Percentiles rank a stretch among this genome's conserved stretches.
Evolutionary conservation across 2,888 invertebrate genomes (phyloP).

Genomic region (Caradrina kadenii): DNA sequence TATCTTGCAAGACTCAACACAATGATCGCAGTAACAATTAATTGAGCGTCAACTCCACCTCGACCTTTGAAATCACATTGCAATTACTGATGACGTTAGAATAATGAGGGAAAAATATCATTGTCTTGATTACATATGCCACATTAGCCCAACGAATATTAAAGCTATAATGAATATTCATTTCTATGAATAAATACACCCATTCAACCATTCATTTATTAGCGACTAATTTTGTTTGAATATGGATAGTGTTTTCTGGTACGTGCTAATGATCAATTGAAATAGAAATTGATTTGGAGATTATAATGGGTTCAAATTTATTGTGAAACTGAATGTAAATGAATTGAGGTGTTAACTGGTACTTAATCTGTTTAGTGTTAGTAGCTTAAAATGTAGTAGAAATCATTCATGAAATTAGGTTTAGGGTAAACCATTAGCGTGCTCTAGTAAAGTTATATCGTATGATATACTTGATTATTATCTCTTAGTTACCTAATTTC

Average conservation of each 20-base stretch:
- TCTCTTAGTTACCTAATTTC: too few relatives aligned
- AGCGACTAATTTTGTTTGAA: slow-evolving; percentile 37
- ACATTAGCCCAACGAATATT: slow-evolving; percentile 19
- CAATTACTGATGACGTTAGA: slow-evolving; percentile 48
- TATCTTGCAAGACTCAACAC: slow-evolving; percentile 58
- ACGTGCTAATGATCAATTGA: slow-evolving; percentile 30
- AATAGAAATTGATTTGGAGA: slow-evolving; percentile 33
- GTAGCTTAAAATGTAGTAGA: slow-evolving; percentile 5
- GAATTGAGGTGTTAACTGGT: slow-evolving; percentile 1
- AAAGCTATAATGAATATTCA: slow-evolving; percentile 47
- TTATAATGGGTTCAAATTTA: slow-evolving; percentile 10
- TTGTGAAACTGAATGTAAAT: slow-evolving; percentile 13
- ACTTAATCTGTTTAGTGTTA: slow-evolving; percentile 19
- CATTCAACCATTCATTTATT: slow-evolving; percentile 39
- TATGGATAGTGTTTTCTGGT: slow-evolving; percentile 39
- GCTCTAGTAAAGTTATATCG: neutral
- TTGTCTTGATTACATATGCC: slow-evolving; percentile 24
- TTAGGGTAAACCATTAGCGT: neutral
- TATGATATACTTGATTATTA: too few relatives aligned
- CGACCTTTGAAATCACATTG: slow-evolving; percentile 55
- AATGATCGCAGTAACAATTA: slow-evolving; percentile 56
- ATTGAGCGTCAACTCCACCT: slow-evolving; percentile 63
- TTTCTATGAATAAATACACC: slow-evolving; percentile 34
- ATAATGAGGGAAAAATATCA: slow-evolving; percentile 34
- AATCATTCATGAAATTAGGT: neutral